Percentiles rank a stretch among this genome's conserved stretches.
phyloP scores from a whole-genome alignment of 2,888 invertebrate species.

The Auanema freiburgensis region DNA sequence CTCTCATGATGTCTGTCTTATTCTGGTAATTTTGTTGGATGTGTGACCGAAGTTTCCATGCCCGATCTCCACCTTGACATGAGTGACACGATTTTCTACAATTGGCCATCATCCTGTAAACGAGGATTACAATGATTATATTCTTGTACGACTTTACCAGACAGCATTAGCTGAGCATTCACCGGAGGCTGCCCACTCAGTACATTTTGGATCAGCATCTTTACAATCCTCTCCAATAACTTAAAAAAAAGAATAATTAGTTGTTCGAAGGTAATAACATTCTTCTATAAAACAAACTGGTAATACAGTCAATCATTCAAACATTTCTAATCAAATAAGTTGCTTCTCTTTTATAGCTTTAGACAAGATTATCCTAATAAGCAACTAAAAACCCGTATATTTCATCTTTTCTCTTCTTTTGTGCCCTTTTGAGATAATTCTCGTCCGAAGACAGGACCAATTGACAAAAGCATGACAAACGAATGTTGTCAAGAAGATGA shows the following conservation, averaged over 20 bases:
- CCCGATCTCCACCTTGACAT: conserved; percentile 64
- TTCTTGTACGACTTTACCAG: conserved; percentile 38
- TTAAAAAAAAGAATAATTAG: neutral
- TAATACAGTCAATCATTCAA: neutral
- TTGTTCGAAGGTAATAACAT: neutral
- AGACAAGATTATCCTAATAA: neutral
- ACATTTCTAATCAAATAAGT: neutral
- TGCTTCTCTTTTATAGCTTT: neutral
- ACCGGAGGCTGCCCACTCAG: conserved; percentile 62
- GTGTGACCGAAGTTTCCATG: conserved; percentile 61
- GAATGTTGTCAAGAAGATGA: too few species aligned
- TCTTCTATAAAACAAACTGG: neutral
- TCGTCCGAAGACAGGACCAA: too few species aligned
- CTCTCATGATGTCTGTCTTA: conserved; percentile 40
- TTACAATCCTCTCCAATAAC: conserved; percentile 43
- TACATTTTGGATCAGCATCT: conserved; percentile 62
- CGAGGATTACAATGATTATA: neutral
- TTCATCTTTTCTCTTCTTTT: neutral
- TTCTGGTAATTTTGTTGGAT: conserved; percentile 57
- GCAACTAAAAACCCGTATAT: neutral
- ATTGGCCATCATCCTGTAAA: conserved; percentile 64
- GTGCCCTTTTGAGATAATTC: too few species aligned
- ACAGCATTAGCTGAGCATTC: conserved; percentile 64
- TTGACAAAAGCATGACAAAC: too few species aligned
- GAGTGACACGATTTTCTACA: conserved; percentile 63